Percentiles rank a stretch among this genome's conserved stretches.
These are phyloP conservation scores for Pyxicephalus adspersus DNA, from an alignment of 2,113 vertebrate genomes.

Conservation along the genomic window DNA sequence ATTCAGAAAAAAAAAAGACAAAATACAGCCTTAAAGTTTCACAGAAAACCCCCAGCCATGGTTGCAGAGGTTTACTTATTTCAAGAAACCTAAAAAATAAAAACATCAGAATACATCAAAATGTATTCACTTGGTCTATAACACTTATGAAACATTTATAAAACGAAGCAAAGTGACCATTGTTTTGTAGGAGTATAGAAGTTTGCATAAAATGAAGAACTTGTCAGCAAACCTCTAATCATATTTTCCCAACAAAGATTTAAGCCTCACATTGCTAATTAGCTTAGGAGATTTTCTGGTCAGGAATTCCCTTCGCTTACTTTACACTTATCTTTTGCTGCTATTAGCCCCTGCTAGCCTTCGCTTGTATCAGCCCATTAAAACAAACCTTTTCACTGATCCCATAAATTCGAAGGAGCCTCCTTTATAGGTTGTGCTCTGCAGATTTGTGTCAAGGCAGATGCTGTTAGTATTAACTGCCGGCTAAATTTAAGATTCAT, in stretches of 20 bases:
- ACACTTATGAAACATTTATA: too few species aligned
- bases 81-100: too few species aligned
- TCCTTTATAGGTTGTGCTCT: background rate
- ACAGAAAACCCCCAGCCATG: background rate
- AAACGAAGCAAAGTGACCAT: too few species aligned
- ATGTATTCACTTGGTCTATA: too few species aligned
- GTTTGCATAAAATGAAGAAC: too few species aligned
- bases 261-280: background rate
- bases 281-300: constrained; percentile 9
- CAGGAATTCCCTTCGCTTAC: constrained; percentile 21
- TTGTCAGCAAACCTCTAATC: background rate
- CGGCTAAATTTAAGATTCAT: constrained; percentile 19
- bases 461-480: constrained; percentile 18
- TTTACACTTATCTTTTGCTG: background rate
- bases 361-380: background rate
- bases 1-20: too few species aligned
- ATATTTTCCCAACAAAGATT: background rate
- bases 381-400: background rate
- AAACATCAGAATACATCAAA: too few species aligned
- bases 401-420: background rate
- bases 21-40: background rate
- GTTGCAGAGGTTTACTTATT: too few species aligned
- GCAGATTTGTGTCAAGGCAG: background rate
- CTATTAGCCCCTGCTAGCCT: too few species aligned
- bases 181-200: too few species aligned